These are phyloP conservation scores for Trichomycterus rosablanca DNA, from an alignment of 2,113 vertebrate genomes.

Conservation along the genomic window DNA sequence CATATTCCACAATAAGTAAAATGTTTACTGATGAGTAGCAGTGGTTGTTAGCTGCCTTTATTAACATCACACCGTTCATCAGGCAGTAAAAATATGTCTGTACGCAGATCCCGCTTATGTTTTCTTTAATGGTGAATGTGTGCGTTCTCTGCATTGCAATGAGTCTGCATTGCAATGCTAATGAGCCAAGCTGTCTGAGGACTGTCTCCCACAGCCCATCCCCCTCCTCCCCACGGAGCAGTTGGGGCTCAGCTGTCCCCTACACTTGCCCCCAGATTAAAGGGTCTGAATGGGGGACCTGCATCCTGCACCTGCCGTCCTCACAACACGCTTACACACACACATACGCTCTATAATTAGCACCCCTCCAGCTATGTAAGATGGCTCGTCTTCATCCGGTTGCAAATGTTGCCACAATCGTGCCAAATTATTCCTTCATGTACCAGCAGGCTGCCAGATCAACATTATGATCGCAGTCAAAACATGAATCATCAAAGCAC, in stretches of 20 bases:
- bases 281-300: slow-evolving; percentile 39
- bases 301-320: slow-evolving; percentile 52
- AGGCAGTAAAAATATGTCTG: no score
- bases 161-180: slow-evolving; percentile 55
- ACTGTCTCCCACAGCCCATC: slow-evolving; percentile 31
- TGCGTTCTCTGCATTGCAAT: slow-evolving; percentile 52
- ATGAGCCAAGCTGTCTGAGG: slow-evolving; percentile 55
- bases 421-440: slow-evolving; percentile 5
- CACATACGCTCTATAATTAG: slow-evolving; percentile 31
- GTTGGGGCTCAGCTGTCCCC: slow-evolving; percentile 52
- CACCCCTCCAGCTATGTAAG: slow-evolving; percentile 27
- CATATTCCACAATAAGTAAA: background rate
- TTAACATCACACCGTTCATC: no score
- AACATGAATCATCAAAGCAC: background rate
- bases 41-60: no score
- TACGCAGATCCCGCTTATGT: slow-evolving; percentile 3
- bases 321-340: slow-evolving; percentile 3
- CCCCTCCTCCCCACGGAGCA: slow-evolving; percentile 33
- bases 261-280: slow-evolving; percentile 44
- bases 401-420: slow-evolving; percentile 24
- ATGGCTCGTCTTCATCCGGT: slow-evolving; percentile 19
- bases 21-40: background rate
- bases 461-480: background rate
- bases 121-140: slow-evolving; percentile 37
- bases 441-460: background rate